Conservation (phyloP, 2,113 vertebrate genomes). For the Saccopteryx bilineata region DNA sequence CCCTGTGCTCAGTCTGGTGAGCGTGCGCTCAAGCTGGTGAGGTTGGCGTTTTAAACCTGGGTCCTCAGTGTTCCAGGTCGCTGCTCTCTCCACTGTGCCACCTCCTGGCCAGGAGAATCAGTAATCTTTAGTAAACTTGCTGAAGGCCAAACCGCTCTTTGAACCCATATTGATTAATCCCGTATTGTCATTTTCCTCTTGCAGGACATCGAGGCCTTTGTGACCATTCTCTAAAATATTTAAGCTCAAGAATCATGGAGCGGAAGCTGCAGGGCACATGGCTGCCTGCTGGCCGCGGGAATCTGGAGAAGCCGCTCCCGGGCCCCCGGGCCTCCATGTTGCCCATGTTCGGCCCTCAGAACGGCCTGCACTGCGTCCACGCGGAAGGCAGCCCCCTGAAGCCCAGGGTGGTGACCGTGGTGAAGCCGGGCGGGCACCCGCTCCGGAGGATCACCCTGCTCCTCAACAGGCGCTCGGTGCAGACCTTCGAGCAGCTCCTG, state of each 20-base stretch:
- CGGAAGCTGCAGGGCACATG: slow-evolving; percentile 85
- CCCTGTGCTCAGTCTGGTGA: too few relatives aligned
- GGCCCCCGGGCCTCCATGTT: slow-evolving; percentile 70
- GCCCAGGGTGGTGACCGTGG: slow-evolving; percentile 94
- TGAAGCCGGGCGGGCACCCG: slow-evolving; percentile 89
- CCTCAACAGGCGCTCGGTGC: slow-evolving; percentile 94
- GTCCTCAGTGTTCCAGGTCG: too few relatives aligned
- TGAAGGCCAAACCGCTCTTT: neutral
- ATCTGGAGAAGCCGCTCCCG: slow-evolving; percentile 80
- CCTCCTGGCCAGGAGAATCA: neutral
- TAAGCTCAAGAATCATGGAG: slow-evolving; percentile 85
- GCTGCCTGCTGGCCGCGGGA: slow-evolving; percentile 80
- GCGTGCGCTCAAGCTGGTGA: too few relatives aligned
- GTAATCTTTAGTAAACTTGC: neutral
- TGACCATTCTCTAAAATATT: slow-evolving; percentile 77
- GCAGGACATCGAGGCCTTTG: slow-evolving; percentile 83
- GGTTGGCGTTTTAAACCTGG: too few relatives aligned
- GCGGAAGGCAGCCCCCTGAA: slow-evolving; percentile 92
- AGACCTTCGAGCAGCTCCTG: slow-evolving; percentile 95
- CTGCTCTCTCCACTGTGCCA: too few relatives aligned
- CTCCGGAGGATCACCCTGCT: slow-evolving; percentile 94
- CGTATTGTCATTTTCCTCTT: slow-evolving; percentile 62
- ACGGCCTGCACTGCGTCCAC: slow-evolving; percentile 88
- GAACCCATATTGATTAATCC: neutral
- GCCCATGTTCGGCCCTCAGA: slow-evolving; percentile 77